Base-by-base conservation (phyloP, 2,888 invertebrate species). In the Craniophora ligustri region DNA sequence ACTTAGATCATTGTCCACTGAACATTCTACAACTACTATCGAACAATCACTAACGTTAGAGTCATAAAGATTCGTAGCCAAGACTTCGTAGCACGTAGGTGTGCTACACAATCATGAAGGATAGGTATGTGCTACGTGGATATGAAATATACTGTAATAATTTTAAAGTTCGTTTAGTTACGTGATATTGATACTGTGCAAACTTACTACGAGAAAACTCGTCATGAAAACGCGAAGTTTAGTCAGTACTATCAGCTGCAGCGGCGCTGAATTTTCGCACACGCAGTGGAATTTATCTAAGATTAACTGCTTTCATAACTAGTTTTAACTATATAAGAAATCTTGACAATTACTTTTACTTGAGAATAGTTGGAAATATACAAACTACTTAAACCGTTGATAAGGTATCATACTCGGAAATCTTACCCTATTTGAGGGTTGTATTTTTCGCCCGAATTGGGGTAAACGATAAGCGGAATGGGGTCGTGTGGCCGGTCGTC, bases 391-490 rank as follows among this genome's bases (percentile, higher is more conserved):
- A 58, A 51, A 62, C 36, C 28, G 36, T 30, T 51, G 66, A 59
- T 67, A 72, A 60, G 40, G 55, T 70, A 78, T 81, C 73, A 66
- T 42, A 57, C 13, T 47, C 47, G 56, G 45, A 68, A 71, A 79
- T 82, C 94, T 91, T 92, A 95, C 96, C 96, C 95, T 79, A 95
- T 94, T 78, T 95, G 94, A 47, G 95, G 94, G 75, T 95, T 95
- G 92, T 97, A 98, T 79, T 94, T 95, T 87, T 97, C 97, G 44
- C 98, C 98, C 76, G 98, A 98, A 86, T 99, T 99, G 3, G 99
- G 98, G 89, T 99, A 99, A 18, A 97, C 97, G 51, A 99, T 95
- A 48, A 98, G 91, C 2, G 97, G 97, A 55, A 97, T 94, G 42
- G 92, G 92, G 48, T 84, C 85, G 63, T 91, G 84, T 47, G 89